Evolutionary conservation across 2,797 vertebrate genomes (phyloP), one percentile per base, ranked within the genome.

Genomic region (Gephyroberyx darwinii): DNA sequence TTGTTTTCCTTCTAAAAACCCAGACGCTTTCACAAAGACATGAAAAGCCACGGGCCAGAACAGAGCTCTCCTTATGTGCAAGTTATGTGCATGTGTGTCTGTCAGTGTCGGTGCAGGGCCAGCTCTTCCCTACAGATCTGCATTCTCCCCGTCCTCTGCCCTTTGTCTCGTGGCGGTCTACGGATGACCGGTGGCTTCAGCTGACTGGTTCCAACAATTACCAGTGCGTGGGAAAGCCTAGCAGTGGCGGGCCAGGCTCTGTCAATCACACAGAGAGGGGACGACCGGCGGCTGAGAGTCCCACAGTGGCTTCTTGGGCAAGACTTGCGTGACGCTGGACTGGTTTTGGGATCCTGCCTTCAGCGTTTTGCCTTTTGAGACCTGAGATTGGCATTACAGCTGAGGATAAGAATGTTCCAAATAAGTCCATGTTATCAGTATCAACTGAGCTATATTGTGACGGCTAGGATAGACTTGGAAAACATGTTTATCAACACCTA

Each of bases 171-270:
- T 68, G 81, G 80, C 52, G 19, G 85, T 82, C 81, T 78, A 89
- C 75, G 76, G 84, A 85, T 91, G 92, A 92, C 87, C 91, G 90
- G 81, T 81, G 89, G 92, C 89, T 84, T 93, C 89, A 85, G 88
- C 84, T 84, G 85, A 91, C 87, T 88, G 86, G 80, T 89, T 88
- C 81, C 71, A 70, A 91, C 88, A 84, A 87, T 89, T 81, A 88
- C 76, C 61, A 77, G 77, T 88, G 87, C 86, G 88, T 92, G 89
- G 91, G 90, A 93, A 91, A 91, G 83, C 83, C 77, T 79, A 65
- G 79, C 84, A 85, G 82, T 85, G 60, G 78, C 83, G 78, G 86
- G 78, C 87, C 75, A 61, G 88, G 85, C 83, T 88, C 83, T 92
- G 93, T 93, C 93, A 91, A 90, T 94, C 92, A 91, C 43, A 71